Evolutionary conservation across 2,888 invertebrate species (phyloP), one percentile per base, ranked within the genome.

Genomic region (Dendrolimus houi): DNA sequence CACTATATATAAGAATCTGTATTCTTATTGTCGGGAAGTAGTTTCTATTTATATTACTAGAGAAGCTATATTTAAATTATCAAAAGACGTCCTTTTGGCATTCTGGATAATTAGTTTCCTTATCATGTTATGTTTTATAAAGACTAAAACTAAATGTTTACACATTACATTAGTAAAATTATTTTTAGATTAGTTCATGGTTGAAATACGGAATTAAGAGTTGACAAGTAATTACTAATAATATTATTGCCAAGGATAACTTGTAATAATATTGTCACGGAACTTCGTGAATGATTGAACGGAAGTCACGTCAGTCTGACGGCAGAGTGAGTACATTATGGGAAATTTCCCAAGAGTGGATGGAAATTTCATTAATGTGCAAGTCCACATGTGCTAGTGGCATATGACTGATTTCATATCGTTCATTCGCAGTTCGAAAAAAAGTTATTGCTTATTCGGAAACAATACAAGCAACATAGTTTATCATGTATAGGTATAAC

Each of bases 341-440:
- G 72, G 69, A 73, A 75, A 89, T 88, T 89, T 87, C 88, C 88
- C 88, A 70, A 68, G 87, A 84, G 88, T 78, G 73, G 78, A 78
- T 79, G 77, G 72, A 74, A 83, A 86, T 85, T 80, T 83, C 86
- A 84, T 88, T 88, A 87, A 77, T 69, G 67, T 67, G 67, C 68
- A 76, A 75, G 78, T 81, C 74, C 80, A 74, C 78, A 76, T 74
- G 71, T 80, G 77, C 70, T 67, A 58, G 62, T 79, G 85, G 82
- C 84, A 81, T 72, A 64, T 75, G 80, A 84, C 74, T 75, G 80
- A 83, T 81, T 80, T 69, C 67, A 64, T 66, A 67, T 9, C 68
- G 68, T 65, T 67, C 66, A 62, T 61, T 62, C 55, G 56, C 61
- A 59, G 59, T 61, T 66, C 60, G 66, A 63, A 70, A 62, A n/a